phyloP scores from a whole-genome alignment of 2,888 invertebrate genomes.

The Archips crataeganus region DNA sequence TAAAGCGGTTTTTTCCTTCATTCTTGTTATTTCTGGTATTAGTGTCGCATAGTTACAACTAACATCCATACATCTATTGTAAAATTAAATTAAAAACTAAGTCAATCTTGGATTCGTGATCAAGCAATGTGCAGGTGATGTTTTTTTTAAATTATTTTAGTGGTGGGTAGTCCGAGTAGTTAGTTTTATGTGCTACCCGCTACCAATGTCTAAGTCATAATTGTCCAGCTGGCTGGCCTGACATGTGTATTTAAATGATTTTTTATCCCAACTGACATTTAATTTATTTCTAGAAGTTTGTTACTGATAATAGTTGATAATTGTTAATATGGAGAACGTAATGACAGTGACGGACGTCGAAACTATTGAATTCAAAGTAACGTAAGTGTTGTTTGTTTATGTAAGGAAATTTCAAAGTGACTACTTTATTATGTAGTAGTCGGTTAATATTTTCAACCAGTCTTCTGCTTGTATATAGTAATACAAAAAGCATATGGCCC shows the following conservation, averaged over 20 bases:
- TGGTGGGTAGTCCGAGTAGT: slow-evolving; percentile 1
- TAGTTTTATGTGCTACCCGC: slow-evolving; percentile 13
- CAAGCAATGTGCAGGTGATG: slow-evolving; percentile 22
- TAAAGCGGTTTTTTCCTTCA: slow-evolving; percentile 26
- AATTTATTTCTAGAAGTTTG: slow-evolving; percentile 42
- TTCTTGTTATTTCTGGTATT: slow-evolving; percentile 8
- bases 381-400: slow-evolving; percentile 55
- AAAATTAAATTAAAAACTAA: neutral
- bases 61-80: no score
- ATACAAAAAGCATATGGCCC: no score
- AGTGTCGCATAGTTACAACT: slow-evolving; percentile 2
- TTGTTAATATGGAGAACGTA: slow-evolving; percentile 46
- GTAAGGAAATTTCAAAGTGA: neutral
- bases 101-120: neutral
- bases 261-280: slow-evolving; percentile 43
- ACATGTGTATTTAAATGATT: slow-evolving; percentile 39
- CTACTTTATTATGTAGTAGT: no score
- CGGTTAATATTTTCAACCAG: no score
- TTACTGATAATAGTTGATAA: no score
- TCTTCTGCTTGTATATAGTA: no score
- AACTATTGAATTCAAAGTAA: slow-evolving; percentile 63
- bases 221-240: slow-evolving; percentile 54
- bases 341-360: slow-evolving; percentile 56
- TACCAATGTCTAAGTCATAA: neutral
- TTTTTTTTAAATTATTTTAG: neutral